Conservation (phyloP, 1,140 invertebrate genomes). For the Geopemphigus sp. region DNA sequence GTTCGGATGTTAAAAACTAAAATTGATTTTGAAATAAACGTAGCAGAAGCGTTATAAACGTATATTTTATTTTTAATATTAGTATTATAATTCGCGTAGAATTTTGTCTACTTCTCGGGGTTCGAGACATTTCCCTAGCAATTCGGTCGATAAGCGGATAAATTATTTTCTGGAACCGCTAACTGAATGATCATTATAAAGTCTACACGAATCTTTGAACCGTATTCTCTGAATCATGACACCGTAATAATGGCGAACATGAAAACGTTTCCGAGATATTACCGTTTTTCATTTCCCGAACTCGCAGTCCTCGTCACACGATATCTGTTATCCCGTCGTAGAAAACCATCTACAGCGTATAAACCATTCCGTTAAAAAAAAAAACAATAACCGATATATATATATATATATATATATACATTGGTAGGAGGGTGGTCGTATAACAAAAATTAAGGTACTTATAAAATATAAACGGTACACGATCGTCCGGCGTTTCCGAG, state of each 20-base stretch:
- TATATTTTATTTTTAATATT: no score
- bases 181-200: neutral
- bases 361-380: neutral
- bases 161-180: neutral
- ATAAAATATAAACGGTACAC: neutral
- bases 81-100: no score
- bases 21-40: no score
- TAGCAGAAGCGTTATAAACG: no score
- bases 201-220: neutral
- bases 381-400: no score
- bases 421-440: no score
- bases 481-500: neutral
- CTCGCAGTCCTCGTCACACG: neutral
- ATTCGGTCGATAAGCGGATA: neutral
- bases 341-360: neutral
- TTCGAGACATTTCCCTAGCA: no score
- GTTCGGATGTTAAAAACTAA: no score
- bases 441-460: neutral
- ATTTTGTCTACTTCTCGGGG: no score
- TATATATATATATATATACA: no score
- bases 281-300: conserved; percentile 4
- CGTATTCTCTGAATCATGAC: neutral
- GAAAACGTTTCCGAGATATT: neutral
- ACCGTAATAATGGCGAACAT: neutral
- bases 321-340: neutral